Evolutionary conservation across 2,113 vertebrate species (phyloP), one percentile per base, ranked within the genome.

Genomic region (Pygoscelis antarcticus): DNA sequence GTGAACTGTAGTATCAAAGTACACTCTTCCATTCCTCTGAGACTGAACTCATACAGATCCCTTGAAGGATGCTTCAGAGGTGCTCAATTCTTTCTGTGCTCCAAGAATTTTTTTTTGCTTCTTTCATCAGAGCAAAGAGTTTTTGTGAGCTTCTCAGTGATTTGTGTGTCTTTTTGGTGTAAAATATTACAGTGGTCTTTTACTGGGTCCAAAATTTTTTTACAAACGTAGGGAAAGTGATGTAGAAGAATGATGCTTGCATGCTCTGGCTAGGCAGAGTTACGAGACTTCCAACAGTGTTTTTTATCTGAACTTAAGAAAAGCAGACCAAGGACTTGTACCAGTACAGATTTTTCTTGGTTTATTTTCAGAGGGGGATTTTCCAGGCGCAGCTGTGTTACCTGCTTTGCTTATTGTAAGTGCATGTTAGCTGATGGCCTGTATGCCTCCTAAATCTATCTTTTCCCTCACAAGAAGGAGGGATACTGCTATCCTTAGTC

Each of bases 221-320:
- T 42, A 32, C 42, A 17, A 16, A 23, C 0, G 0, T 18, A 16
- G n/a, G 30, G 38, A 18, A 25, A 7, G 65, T 20, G 23, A 29
- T 82, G 55, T 4, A 58, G 52, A 61, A 15, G 19, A n/a, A 1
- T 0, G 1, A 22, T 29, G 40, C 27, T 30, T 9, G 8, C 1
- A 3, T 57, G 27, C 47, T 88, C 46, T 75, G 34, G 12, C 38
- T 14, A 30, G 52, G 46, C 30, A 55, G 71, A 71, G 38, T 21
- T 65, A 4, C 7, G 22, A 2, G 46, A 32, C 29, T 68, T 32
- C 47, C 6, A 20, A 9, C 11, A 32, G 38, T 4, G 4, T 9
- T 57, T 64, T 64, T 78, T 23, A 14, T 19, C 17, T 58, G 34
- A 58, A n/a, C 25, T n/a, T n/a, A 5, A 13, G 42, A 32, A 34